Conservation (phyloP, 2,113 vertebrate species). For the Taurulus bubalis region DNA sequence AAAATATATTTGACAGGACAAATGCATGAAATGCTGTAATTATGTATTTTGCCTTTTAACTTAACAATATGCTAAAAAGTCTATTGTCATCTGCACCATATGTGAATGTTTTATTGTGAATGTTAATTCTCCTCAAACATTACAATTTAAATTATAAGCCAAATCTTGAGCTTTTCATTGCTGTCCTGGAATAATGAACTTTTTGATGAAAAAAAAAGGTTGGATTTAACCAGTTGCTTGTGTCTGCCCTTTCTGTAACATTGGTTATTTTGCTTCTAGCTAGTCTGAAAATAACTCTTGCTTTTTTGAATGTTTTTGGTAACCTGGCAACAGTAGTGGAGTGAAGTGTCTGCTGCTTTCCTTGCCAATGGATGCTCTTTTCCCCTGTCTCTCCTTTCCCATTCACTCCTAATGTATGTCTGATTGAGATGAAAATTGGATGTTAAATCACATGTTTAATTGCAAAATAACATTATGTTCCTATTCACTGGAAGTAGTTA, state of each 20-base stretch:
- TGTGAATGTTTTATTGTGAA: conserved; percentile 11
- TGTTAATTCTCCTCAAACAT: background rate
- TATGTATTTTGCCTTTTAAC: background rate
- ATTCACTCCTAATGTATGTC: conserved; percentile 28
- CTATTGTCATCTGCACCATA: background rate
- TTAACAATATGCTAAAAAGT: background rate
- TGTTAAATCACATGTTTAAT: background rate
- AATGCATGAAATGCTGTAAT: background rate
- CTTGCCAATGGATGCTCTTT: conserved; percentile 53
- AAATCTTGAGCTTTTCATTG: background rate
- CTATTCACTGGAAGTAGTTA: background rate
- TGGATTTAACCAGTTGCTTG: conserved; percentile 43
- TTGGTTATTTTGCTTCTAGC: conserved; percentile 50
- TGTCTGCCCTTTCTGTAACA: conserved; percentile 36
- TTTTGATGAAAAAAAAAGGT: background rate
- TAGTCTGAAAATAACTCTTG: conserved; percentile 66
- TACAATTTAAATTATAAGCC: background rate
- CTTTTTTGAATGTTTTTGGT: conserved; percentile 67
- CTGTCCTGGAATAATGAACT: background rate
- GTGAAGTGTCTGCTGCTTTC: conserved; percentile 55
- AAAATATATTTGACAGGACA: background rate
- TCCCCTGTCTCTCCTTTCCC: conserved; percentile 27
- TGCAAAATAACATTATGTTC: background rate
- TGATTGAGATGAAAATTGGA: background rate
- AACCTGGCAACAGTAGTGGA: conserved; percentile 71